Base-by-base conservation (phyloP, 1,140 invertebrate species). In the Brachionus plicatilis region DNA sequence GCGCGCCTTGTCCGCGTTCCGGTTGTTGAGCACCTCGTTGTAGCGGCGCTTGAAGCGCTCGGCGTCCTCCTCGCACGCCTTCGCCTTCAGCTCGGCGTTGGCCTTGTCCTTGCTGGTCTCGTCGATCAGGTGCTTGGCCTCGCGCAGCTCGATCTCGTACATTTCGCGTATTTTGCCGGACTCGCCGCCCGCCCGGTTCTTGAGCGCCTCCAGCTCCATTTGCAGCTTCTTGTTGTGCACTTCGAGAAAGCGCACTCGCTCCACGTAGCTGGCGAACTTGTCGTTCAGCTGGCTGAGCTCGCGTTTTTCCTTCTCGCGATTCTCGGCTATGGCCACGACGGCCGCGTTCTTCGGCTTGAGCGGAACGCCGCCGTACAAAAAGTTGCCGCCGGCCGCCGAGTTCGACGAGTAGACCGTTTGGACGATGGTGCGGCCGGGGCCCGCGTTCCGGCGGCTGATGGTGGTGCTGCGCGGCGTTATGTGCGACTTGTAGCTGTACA, bases 241-340 rank as follows among this genome's bases (percentile, higher is more conserved):
- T 84, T 91, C 91, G 20, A 91, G 87, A 85, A 91, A 91, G 56
- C 91, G 88, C n/a, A 90, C 90, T 2, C 91, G 87, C 84, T 91
- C 91, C 85, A 91, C 91, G 87, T 91, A 91, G 85, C 85, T 87
- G 83, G 90, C 91, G 82, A 91, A 88, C 65, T 90, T 87, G 85
- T 91, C 90, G 86, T 91, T 91, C 84, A 91, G 85, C 79, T 91
- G 90, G 84, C 88, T 88, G 87, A 91, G 88, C 75, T 91, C 90
- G 85, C 90, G 90, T 88, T 91, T 91, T 85, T 91, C 91, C 41
- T 68, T 53, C 37, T 84, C 83, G 27, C 83, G 83, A 17, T 68
- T 84, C 33, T 84, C 83, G 33, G 65, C 45, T n/a, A 84, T 50
- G 29, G 83, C 83, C 6, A 84, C 83, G 4, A 84, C 47, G 24